A percentile compares a stretch with the other conserved stretches of the same genome.
Evolutionary conservation across 2,888 invertebrate species (phyloP).

Genomic region (Heliconius charithonia): DNA sequence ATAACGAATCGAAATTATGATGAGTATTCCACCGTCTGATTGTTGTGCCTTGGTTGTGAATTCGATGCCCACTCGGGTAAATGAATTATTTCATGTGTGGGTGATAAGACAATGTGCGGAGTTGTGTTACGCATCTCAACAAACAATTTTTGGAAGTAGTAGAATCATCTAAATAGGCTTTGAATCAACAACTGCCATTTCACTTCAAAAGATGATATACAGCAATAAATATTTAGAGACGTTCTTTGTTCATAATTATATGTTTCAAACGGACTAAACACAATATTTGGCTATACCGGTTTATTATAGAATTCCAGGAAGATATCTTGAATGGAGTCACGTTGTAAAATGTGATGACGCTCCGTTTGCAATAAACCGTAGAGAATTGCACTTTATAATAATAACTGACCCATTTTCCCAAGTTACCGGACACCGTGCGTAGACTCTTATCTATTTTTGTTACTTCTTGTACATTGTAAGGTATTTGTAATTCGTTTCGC

Average conservation of each 20-base stretch:
- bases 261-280: neutral
- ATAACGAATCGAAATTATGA: neutral
- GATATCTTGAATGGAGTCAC: neutral
- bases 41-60: neutral
- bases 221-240: neutral
- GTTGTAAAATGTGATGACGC: neutral
- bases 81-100: neutral
- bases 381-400: constrained; percentile 53
- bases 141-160: too few species aligned
- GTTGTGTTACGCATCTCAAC: neutral
- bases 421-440: constrained; percentile 59
- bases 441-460: constrained; percentile 51
- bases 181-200: too few species aligned
- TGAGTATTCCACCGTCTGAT: neutral
- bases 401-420: constrained; percentile 64
- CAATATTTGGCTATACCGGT: neutral
- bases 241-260: neutral
- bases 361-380: constrained; percentile 34
- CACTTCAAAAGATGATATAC: neutral
- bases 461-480: constrained; percentile 46
- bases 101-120: too few species aligned
- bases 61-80: neutral
- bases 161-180: too few species aligned
- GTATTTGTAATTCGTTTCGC: constrained; percentile 45
- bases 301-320: neutral